Percentiles rank a stretch among this genome's conserved stretches.
Conservation (phyloP, 1,140 invertebrate species). For the Drosophila orosa region DNA sequence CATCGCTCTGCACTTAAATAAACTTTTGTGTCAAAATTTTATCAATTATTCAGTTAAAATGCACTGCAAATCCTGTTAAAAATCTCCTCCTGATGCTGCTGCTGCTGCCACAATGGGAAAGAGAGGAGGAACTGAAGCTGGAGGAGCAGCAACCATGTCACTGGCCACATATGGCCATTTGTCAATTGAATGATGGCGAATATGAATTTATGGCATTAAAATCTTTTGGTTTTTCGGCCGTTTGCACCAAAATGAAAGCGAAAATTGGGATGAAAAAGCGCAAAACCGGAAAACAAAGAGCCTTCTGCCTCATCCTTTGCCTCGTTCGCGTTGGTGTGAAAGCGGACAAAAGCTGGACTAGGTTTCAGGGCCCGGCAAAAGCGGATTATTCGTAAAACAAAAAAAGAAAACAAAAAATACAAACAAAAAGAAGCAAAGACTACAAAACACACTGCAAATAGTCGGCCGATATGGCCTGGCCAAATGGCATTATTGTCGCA, state of each 20-base stretch:
- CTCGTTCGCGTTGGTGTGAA: constrained; percentile 39
- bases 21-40: constrained; percentile 66
- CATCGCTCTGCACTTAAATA: constrained; percentile 56
- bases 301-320: background rate
- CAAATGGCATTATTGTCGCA: constrained; percentile 50
- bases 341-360: constrained; percentile 52
- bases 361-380: constrained; percentile 43
- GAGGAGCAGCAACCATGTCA: constrained; percentile 31
- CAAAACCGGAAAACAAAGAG: constrained; percentile 49
- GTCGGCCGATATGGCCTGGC: constrained; percentile 24
- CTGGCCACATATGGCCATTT: constrained; percentile 64
- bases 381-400: constrained; percentile 51
- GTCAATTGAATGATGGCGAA: constrained; percentile 72
- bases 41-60: constrained; percentile 76
- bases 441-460: constrained; percentile 33
- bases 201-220: constrained; percentile 72
- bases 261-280: constrained; percentile 34
- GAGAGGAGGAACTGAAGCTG: background rate
- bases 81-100: constrained; percentile 13
- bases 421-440: background rate
- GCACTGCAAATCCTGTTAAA: constrained; percentile 64
- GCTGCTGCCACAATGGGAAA: constrained; percentile 9
- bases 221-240: constrained; percentile 59
- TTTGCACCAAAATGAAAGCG: constrained; percentile 24
- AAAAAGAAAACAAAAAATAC: constrained; percentile 15